Conservation (phyloP, 2,888 invertebrate genomes). For the Stenodera caucasica region DNA sequence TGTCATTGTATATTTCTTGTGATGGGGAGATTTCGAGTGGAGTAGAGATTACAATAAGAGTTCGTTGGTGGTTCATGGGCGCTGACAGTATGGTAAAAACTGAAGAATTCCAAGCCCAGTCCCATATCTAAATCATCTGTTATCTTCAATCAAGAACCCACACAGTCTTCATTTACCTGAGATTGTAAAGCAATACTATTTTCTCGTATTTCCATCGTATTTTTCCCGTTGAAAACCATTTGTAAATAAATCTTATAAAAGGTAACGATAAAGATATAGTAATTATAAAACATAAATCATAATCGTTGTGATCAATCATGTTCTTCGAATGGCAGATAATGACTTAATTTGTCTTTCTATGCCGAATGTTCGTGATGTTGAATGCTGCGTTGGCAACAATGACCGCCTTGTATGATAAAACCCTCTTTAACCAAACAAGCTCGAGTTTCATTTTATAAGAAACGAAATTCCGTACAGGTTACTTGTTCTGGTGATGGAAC, state of each 20-base stretch:
- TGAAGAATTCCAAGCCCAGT: neutral
- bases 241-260: slow-evolving; percentile 9
- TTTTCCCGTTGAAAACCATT: too few species aligned
- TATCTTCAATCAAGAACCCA: slow-evolving; percentile 3
- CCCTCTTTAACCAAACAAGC: slow-evolving; percentile 14
- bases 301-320: slow-evolving; percentile 49
- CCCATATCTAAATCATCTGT: slow-evolving; percentile 5
- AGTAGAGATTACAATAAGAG: neutral
- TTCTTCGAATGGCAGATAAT: slow-evolving; percentile 44
- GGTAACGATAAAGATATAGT: slow-evolving; percentile 39
- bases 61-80: slow-evolving; percentile 5
- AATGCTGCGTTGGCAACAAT: slow-evolving; percentile 38
- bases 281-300: slow-evolving; percentile 49
- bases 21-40: neutral
- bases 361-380: slow-evolving; percentile 37
- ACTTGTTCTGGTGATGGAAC: neutral
- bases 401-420: slow-evolving; percentile 39
- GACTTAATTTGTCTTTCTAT: slow-evolving; percentile 47
- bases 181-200: neutral
- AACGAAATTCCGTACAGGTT: slow-evolving; percentile 12
- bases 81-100: neutral
- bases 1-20: neutral
- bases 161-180: neutral
- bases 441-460: too few species aligned
- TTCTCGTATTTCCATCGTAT: too few species aligned